Evolutionary conservation across 1,140 invertebrate species (phyloP), one percentile per base, ranked within the genome.

Genomic region (Drosophila murphyi): DNA sequence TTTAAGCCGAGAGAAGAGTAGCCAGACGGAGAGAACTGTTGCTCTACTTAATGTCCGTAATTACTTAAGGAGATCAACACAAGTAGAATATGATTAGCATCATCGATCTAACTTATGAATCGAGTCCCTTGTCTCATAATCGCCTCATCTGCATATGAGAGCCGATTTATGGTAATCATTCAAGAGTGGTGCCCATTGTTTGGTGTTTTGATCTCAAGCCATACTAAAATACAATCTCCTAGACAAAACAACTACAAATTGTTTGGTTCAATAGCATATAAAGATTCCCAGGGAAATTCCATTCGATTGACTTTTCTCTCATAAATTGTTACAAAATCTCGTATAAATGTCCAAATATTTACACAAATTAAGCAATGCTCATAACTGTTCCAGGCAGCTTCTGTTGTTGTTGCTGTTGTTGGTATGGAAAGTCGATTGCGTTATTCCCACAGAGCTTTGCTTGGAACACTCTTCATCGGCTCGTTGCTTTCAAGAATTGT

Each of bases 271-370:
- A 67, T 62, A 54, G 37, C 52, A 47, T 12, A n/a, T 10, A 5
- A 45, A 2, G 20, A 20, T 60, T 62, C 59, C 54, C 52, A 29
- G 31, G 34, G 35, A 80, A 65, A 72, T 65, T 62, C 71, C 28
- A 31, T 55, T 32, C 45, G 63, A 62, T 47, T 59, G 55, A 48
- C 55, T 78, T 79, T 71, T 55, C 64, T 45, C 51, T 50, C 47
- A 56, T 86, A 82, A 86, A 86, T 86, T 78, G 50, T 47, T 65
- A 72, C 59, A 62, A 82, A 78, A 79, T 41, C 57, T 61, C 54
- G 32, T 43, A 86, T 88, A 83, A 88, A 88, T 80, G 83, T 88
- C 83, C 28, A 83, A 88, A 88, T 88, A 83, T 88, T 88, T 88
- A 82, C 63, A 80, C 77, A 87, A 74, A 80, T 73, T 70, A 64